These are phyloP conservation scores for Idaea biselata DNA, from an alignment of 2,888 invertebrate species.

Conservation along the genomic window DNA sequence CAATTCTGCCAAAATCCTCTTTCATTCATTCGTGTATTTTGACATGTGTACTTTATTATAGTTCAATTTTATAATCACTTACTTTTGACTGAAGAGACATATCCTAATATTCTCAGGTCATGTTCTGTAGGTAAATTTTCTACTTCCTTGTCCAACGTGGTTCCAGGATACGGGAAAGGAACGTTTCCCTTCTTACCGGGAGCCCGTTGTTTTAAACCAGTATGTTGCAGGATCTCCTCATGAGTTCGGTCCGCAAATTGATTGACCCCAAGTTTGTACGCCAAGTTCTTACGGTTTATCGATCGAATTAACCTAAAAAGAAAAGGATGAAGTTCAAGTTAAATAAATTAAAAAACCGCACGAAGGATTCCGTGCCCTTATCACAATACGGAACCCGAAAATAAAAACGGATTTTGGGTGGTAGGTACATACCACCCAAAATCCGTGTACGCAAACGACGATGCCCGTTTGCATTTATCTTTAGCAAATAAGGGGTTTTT, in stretches of 20 bases:
- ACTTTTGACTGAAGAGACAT: constrained; percentile 54
- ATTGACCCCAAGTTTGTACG: constrained; percentile 55
- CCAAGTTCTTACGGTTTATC: constrained; percentile 47
- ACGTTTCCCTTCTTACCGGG: constrained; percentile 45
- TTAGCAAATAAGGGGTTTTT: no score
- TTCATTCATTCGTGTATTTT: no score
- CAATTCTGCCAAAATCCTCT: no score
- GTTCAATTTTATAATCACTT: constrained; percentile 22
- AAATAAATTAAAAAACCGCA: neutral
- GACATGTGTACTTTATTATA: no score
- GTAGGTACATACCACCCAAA: no score
- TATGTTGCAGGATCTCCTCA: constrained; percentile 45
- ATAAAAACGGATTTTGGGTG: no score
- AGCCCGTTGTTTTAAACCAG: constrained; percentile 41
- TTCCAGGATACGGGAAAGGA: constrained; percentile 52
- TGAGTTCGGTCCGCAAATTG: constrained; percentile 59
- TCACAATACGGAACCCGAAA: no score
- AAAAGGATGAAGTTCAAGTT: neutral
- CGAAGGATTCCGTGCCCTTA: no score
- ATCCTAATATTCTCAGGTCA: constrained; percentile 51
- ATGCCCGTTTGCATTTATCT: no score
- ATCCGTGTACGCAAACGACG: no score
- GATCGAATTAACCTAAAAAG: constrained; percentile 39
- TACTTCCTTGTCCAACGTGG: constrained; percentile 32
- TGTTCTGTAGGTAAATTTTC: constrained; percentile 45